Base-by-base conservation (phyloP, 1,140 invertebrate species). In the Myzus persicae region DNA sequence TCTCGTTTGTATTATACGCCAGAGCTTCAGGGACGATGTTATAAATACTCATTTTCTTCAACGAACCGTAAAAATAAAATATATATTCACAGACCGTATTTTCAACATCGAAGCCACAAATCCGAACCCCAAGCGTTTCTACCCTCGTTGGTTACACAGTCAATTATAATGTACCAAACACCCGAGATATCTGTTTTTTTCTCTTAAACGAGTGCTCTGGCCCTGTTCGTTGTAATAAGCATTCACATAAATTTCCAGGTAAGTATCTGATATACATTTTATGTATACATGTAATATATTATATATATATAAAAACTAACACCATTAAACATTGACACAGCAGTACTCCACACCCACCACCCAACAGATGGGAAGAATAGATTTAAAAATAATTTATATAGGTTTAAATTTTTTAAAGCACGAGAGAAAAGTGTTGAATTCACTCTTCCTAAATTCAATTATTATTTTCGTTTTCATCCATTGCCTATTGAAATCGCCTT, bases 41-140 rank as follows among this genome's bases (percentile, higher is more conserved):
- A 93, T 85, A 84, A 93, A 93, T 93, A 48, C 46, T 93, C 81
- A 14, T 85, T 93, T 93, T 93, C 81, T 93, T 93, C 91, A 54
- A 51, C 91, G 91, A 93, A 93, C 91, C 91, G 91, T 93, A 93
- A 93, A 93, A 93, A 93, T 93, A 93, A 93, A 92, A 92, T 92
- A 92, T 93, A 93, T 31, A 85, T 85, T 93, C 76, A 85, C 91
- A 85, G 85, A 93, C 46, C 48, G 76, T 85, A 85, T 93, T 93
- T 93, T 93, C 76, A 93, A 84, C 91, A 93, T 93, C 40, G 76
- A 81, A 93, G 46, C 91, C 91, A 82, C 91, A 92, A 92, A 92
- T 92, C 91, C 76, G n/a, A 82, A 85, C 76, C 46, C 46, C 26
- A 26, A 93, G 81, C 81, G 24, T 93, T 92, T 82, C 67, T 48